phyloP scores from a whole-genome alignment of 1,140 invertebrate species.

The Drosophila sechellia region DNA sequence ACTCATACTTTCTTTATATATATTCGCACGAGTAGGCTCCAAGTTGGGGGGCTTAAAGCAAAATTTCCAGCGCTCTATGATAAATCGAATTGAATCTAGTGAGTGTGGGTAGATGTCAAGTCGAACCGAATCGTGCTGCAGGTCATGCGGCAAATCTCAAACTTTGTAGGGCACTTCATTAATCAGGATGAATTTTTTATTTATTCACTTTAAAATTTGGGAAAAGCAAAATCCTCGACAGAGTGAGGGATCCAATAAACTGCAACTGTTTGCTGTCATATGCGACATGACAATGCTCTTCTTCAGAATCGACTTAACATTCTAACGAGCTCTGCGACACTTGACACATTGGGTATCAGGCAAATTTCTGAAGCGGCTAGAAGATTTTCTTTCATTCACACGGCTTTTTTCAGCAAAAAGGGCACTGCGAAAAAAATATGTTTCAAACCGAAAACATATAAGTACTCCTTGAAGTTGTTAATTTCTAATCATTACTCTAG shows the following conservation, averaged over 20 bases:
- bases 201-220: constrained; percentile 9
- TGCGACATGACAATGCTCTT: constrained; percentile 49
- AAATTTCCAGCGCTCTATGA: constrained; percentile 14
- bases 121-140: constrained; percentile 2
- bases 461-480: too few relatives aligned
- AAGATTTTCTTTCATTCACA: constrained; percentile 51
- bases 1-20: constrained; percentile 29
- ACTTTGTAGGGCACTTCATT: constrained; percentile 45
- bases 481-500: neutral
- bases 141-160: constrained; percentile 48
- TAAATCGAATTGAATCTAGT: constrained; percentile 40
- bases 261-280: constrained; percentile 49
- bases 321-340: constrained; percentile 17
- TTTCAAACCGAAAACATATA: neutral
- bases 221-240: constrained; percentile 2
- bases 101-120: too few relatives aligned
- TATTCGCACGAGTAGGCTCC: constrained; percentile 49
- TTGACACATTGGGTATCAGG: constrained; percentile 41
- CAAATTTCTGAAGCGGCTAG: constrained; percentile 35
- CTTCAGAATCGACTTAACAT: constrained; percentile 1
- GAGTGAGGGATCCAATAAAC: constrained; percentile 8
- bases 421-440: neutral
- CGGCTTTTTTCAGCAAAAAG: constrained; percentile 45
- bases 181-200: constrained; percentile 30
- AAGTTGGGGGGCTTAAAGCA: neutral